These are phyloP conservation scores for Heteromyza rotundicornis DNA, from an alignment of 2,888 invertebrate species.

Conservation along the genomic window DNA sequence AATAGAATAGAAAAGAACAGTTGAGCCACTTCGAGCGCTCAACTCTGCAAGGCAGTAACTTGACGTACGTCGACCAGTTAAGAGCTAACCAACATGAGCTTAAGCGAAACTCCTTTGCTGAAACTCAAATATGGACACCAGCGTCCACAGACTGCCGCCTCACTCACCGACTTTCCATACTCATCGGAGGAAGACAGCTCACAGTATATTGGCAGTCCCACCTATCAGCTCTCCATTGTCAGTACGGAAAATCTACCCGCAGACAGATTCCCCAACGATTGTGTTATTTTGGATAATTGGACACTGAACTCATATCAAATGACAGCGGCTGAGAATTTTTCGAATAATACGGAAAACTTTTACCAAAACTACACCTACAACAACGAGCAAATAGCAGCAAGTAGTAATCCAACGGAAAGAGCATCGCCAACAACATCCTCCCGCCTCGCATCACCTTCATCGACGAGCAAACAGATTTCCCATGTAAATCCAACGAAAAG, in stretches of 20 bases:
- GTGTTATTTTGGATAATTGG: not conserved
- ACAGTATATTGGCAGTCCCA: slow-evolving; percentile 53
- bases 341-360: not conserved
- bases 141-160: slow-evolving; percentile 16
- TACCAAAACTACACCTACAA: not conserved
- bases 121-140: slow-evolving; percentile 9
- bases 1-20: not conserved
- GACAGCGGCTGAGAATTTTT: not conserved
- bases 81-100: slow-evolving; percentile 35
- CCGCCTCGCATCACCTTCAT: too few species aligned
- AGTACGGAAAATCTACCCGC: slow-evolving; percentile 5
- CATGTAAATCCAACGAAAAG: not conserved
- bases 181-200: slow-evolving; percentile 58
- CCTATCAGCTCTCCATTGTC: slow-evolving; percentile 37
- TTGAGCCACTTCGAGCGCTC: slow-evolving; percentile 8
- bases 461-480: not conserved
- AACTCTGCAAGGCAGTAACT: slow-evolving; percentile 35
- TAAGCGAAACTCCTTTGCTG: slow-evolving; percentile 23
- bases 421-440: too few species aligned
- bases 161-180: slow-evolving; percentile 43
- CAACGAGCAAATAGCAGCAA: not conserved
- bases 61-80: slow-evolving; percentile 40
- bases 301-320: not conserved
- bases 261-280: slow-evolving; percentile 14
- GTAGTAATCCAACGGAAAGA: not conserved